Percentiles rank a stretch among this genome's conserved stretches.
phyloP scores from a whole-genome alignment of 2,888 invertebrate species.

The Deroplatys truncata region DNA sequence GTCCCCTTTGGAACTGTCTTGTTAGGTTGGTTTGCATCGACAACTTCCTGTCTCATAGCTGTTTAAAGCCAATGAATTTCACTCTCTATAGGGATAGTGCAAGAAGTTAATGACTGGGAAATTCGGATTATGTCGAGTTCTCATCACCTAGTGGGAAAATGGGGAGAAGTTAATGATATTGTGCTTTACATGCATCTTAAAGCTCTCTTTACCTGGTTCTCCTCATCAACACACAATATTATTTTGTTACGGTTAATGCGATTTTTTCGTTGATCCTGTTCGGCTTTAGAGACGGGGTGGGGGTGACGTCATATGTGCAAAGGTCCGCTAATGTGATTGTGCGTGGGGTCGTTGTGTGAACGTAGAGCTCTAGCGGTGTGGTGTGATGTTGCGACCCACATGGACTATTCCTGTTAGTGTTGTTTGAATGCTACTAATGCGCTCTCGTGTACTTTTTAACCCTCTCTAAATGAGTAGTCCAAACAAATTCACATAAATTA shows the following conservation, averaged over 20 bases:
- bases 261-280: neutral
- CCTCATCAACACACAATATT: neutral
- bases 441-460: neutral
- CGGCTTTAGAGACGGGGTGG: neutral
- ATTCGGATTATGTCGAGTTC: too few relatives aligned
- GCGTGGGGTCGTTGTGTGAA: neutral
- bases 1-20: too few relatives aligned
- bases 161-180: neutral
- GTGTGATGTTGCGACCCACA: neutral
- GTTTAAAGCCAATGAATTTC: too few relatives aligned
- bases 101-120: too few relatives aligned
- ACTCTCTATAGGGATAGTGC: too few relatives aligned
- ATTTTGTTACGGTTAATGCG: neutral
- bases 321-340: neutral
- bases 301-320: neutral
- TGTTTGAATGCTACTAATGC: neutral
- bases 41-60: too few relatives aligned
- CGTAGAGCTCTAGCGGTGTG: neutral
- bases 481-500: neutral
- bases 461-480: neutral
- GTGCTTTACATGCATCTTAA: neutral
- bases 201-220: neutral
- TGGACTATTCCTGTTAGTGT: neutral
- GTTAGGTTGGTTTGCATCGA: too few relatives aligned
- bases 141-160: neutral